Evolutionary conservation across 2,888 invertebrate species (phyloP).

Genomic region (Machimus rusticus): DNA sequence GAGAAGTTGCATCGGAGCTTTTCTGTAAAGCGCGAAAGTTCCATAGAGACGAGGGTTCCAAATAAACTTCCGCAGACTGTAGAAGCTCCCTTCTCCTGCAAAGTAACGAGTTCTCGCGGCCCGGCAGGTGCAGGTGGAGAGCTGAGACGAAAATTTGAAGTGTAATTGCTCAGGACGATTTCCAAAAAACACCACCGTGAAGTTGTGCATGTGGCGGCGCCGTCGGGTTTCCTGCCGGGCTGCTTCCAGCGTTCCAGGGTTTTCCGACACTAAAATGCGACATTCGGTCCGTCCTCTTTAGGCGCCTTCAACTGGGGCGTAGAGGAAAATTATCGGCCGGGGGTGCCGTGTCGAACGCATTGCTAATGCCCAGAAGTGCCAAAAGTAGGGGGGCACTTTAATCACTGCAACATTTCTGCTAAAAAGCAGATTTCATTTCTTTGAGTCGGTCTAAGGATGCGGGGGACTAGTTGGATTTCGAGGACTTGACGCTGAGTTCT

Average conservation of each 20-base stretch:
- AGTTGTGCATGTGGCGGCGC: not conserved
- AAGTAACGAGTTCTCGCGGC: not conserved
- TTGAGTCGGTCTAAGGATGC: not conserved
- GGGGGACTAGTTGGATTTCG: not conserved
- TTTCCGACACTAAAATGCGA: not conserved
- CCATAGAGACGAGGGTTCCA: not conserved
- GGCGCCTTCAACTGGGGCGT: not conserved
- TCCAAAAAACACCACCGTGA: not conserved
- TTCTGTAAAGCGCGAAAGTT: not conserved
- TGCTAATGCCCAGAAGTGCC: not conserved
- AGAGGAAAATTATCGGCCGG: not conserved
- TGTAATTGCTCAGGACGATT: not conserved
- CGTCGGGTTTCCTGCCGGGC: not conserved
- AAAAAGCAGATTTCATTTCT: not conserved
- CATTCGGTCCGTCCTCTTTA: not conserved
- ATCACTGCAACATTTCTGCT: not conserved
- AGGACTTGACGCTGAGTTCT: not conserved
- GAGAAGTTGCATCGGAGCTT: not conserved
- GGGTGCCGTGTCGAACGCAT: not conserved
- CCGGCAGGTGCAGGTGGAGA: not conserved
- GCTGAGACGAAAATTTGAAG: not conserved
- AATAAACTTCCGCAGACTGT: not conserved
- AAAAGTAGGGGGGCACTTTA: not conserved
- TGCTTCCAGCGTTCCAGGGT: not conserved
- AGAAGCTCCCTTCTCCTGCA: not conserved